phyloP scores from a whole-genome alignment of 2,888 invertebrate species.

The Pecten maximus region DNA sequence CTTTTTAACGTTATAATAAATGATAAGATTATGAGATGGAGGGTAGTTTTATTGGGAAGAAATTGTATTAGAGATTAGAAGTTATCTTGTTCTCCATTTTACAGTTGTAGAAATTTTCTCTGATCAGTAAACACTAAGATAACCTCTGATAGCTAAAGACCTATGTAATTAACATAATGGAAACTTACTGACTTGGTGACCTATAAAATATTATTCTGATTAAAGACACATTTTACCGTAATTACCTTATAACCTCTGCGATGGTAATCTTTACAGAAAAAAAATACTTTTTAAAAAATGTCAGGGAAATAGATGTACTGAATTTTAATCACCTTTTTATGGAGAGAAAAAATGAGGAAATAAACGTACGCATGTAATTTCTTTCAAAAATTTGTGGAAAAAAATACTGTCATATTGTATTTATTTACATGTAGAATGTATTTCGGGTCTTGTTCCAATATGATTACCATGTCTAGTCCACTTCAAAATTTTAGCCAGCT shows the following conservation, averaged over 20 bases:
- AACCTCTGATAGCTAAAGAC: neutral
- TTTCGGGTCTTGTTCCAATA: neutral
- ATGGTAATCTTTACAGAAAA: too few species aligned
- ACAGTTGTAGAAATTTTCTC: neutral
- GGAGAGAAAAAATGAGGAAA: neutral
- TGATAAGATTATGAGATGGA: neutral
- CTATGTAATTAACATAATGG: neutral
- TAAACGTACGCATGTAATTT: neutral
- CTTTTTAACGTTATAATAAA: constrained; percentile 3
- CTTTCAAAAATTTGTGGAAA: neutral
- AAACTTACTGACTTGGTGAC: neutral
- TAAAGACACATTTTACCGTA: neutral
- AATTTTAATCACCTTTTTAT: neutral
- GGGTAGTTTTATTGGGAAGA: neutral
- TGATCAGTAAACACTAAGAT: neutral
- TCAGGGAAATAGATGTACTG: too few species aligned
- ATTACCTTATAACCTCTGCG: too few species aligned
- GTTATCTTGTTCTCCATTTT: neutral
- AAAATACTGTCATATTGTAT: neutral
- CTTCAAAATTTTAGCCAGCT: neutral
- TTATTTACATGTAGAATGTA: too few species aligned
- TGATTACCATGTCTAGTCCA: neutral
- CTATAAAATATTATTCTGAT: neutral
- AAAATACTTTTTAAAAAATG: too few species aligned
- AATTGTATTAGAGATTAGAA: neutral